A percentile compares a stretch with the other conserved stretches of the same genome.
Conservation (phyloP, 2,888 invertebrate genomes). For the Lissonota sp. region DNA sequence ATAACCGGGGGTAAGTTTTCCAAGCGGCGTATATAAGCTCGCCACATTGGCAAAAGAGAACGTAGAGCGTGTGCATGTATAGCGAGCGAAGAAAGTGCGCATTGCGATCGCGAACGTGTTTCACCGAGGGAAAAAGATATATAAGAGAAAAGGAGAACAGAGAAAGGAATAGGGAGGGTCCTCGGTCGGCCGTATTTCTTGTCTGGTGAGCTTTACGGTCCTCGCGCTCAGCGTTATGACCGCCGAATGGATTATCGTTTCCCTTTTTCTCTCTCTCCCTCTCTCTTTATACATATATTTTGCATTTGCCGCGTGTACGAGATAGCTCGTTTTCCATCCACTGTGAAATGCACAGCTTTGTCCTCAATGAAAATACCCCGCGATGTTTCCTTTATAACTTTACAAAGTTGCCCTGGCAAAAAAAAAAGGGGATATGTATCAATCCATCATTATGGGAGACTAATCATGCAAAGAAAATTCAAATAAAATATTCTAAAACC, state of each 20-base stretch:
- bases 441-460: too few relatives aligned
- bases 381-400: constrained; percentile 18
- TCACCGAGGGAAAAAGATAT: constrained; percentile 56
- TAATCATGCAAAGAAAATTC: too few relatives aligned
- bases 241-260: constrained; percentile 83
- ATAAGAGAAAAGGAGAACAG: constrained; percentile 48
- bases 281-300: constrained; percentile 38
- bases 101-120: constrained; percentile 19
- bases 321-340: constrained; percentile 39
- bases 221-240: constrained; percentile 80
- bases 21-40: constrained; percentile 32
- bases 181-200: constrained; percentile 82
- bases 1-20: constrained; percentile 82
- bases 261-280: constrained; percentile 68
- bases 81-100: constrained; percentile 32
- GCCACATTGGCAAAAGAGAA: constrained; percentile 74
- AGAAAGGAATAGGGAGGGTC: constrained; percentile 60
- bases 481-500: too few relatives aligned
- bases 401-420: constrained; percentile 6
- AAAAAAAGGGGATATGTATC: neutral
- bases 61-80: constrained; percentile 66
- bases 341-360: constrained; percentile 12
- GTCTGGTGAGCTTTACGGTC: constrained; percentile 83
- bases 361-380: constrained; percentile 29
- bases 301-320: constrained; percentile 51